Evolutionary conservation across 2,888 invertebrate species (phyloP).

Genomic region (Blastobasis lacticolella): DNA sequence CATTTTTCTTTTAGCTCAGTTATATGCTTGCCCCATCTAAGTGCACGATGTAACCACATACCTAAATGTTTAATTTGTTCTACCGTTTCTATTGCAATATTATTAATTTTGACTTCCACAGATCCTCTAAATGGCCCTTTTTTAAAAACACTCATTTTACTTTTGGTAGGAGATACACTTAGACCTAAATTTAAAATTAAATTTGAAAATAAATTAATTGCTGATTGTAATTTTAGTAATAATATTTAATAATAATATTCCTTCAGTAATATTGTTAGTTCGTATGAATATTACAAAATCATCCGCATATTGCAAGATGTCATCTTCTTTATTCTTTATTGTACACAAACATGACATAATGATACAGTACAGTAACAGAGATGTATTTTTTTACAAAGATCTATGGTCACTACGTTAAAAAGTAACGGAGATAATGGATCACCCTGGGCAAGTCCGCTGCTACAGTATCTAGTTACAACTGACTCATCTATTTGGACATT

Average conservation of each 20-base stretch:
- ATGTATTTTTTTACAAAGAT: conserved; percentile 6
- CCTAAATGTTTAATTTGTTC: conserved; percentile 19
- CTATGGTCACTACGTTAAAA: conserved; percentile 14
- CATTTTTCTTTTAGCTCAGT: conserved; percentile 14
- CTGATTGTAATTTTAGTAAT: neutral
- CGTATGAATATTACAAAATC: conserved; percentile 10
- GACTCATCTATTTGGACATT: neutral
- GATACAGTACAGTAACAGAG: too few relatives aligned
- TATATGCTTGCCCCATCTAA: conserved; percentile 21
- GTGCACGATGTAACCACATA: conserved; percentile 18
- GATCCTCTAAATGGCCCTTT: conserved; percentile 5
- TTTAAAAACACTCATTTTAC: conserved; percentile 17
- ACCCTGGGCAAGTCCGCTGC: conserved; percentile 15
- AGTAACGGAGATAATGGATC: conserved; percentile 20
- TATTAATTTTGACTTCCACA: conserved; percentile 8
- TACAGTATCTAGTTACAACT: neutral
- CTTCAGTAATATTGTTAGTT: neutral
- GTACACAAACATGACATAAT: too few relatives aligned
- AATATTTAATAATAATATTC: too few relatives aligned
- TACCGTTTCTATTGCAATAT: conserved; percentile 2
- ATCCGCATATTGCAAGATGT: conserved; percentile 7
- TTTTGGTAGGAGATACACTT: conserved; percentile 15
- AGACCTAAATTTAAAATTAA: conserved; percentile 8
- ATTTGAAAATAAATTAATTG: neutral
- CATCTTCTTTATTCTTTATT: neutral